phyloP scores from a whole-genome alignment of 2,113 vertebrate genomes.

The Etheostoma spectabile region DNA sequence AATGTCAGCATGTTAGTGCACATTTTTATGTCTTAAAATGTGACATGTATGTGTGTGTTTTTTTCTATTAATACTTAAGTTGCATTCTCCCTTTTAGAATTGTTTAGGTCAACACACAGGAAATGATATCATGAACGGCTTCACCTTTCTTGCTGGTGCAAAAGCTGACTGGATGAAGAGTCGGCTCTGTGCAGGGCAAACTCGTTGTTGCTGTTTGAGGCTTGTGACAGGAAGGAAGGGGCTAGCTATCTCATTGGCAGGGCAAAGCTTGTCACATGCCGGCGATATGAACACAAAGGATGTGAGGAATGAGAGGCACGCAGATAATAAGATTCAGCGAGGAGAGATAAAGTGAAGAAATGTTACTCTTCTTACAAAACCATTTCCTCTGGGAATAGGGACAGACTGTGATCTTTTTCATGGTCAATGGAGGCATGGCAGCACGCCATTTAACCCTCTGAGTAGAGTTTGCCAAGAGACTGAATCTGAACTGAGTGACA shows the following conservation, averaged over 20 bases:
- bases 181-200: conserved; percentile 58
- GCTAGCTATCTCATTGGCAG: conserved; percentile 71
- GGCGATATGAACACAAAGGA: conserved; percentile 75
- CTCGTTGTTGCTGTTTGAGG: conserved; percentile 59
- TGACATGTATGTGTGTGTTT: neutral
- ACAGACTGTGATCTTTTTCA: conserved; percentile 64
- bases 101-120: conserved; percentile 25
- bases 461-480: conserved; percentile 9
- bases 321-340: conserved; percentile 79
- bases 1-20: neutral
- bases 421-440: conserved; percentile 60
- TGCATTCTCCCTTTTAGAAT: neutral
- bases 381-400: conserved; percentile 70
- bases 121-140: conserved; percentile 41
- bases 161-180: conserved; percentile 42
- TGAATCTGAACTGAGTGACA: conserved; percentile 15
- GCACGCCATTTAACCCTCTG: conserved; percentile 55
- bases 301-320: conserved; percentile 80
- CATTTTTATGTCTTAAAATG: neutral
- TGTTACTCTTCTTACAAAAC: conserved; percentile 65
- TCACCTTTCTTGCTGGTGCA: conserved; percentile 38
- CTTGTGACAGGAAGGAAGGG: conserved; percentile 82
- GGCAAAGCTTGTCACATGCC: conserved; percentile 75
- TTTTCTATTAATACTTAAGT: neutral
- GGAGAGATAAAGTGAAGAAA: conserved; percentile 72